These are phyloP conservation scores for Ardeotis arabs DNA, from an alignment of 2,113 vertebrate species.

Conservation along the genomic window DNA sequence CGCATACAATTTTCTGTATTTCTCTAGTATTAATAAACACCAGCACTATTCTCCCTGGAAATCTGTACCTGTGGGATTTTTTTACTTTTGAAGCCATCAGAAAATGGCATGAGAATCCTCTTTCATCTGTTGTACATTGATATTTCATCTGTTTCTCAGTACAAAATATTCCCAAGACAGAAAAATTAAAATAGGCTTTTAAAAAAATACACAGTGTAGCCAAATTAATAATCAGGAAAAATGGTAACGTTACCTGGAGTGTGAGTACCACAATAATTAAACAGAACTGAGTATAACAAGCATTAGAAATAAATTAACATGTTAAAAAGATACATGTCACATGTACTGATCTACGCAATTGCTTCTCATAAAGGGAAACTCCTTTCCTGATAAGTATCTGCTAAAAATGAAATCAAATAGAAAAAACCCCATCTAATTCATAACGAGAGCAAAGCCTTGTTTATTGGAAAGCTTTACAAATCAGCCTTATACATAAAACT, in stretches of 20 bases:
- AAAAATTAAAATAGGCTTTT: slow-evolving; percentile 57
- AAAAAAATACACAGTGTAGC: neutral
- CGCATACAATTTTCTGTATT: slow-evolving; percentile 3
- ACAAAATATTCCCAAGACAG: slow-evolving; percentile 43
- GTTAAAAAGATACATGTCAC: neutral
- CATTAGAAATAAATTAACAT: slow-evolving; percentile 47
- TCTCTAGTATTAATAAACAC: slow-evolving; percentile 38
- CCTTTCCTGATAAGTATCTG: neutral
- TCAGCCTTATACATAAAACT: neutral
- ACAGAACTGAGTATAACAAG: slow-evolving; percentile 29
- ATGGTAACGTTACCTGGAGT: slow-evolving; percentile 24
- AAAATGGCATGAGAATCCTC: neutral
- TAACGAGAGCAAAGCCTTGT: neutral
- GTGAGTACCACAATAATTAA: slow-evolving; percentile 45
- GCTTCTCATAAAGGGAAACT: neutral
- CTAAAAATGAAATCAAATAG: neutral
- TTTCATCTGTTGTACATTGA: slow-evolving; percentile 29
- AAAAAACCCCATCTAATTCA: neutral
- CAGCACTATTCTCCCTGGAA: neutral
- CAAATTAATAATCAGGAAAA: slow-evolving; percentile 63
- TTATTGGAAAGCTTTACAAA: slow-evolving; percentile 7
- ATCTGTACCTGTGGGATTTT: neutral
- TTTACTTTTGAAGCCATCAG: neutral
- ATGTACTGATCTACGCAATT: slow-evolving; percentile 2
- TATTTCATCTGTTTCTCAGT: slow-evolving; percentile 59